Evolutionary conservation across 1,140 invertebrate species (phyloP), one percentile per base, ranked within the genome.

Genomic region (Portunus trituberculatus): DNA sequence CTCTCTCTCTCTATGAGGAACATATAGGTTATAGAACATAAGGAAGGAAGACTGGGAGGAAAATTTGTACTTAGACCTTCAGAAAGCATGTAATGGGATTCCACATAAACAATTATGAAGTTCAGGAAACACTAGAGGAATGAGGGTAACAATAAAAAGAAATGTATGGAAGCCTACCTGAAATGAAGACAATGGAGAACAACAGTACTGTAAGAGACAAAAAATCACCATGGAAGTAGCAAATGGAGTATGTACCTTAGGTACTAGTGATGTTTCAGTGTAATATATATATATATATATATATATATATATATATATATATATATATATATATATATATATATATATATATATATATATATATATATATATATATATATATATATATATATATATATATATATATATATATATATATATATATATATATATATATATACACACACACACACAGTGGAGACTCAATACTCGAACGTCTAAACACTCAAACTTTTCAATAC

Each of bases 301-400:
- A 90, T 90, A 90, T 45, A 90, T 90, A 90, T 90, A 90, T 90
- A 90, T 90, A 90, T 90, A 90, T 90, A 90, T 90, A 90, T 90
- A 90, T 90, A 90, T 90, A 45, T 90, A 45, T 90, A 90, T 90
- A 45, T 90, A 45, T 90, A 90, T 90, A 90, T 45, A 45, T 90
- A 90, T 90, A 90, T 90, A 90, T 90, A 90, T 90, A 90, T 90
- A 90, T 90, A 90, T 90, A 90, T 91, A 91, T n/a, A n/a, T n/a
- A n/a, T n/a, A n/a, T n/a, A n/a, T n/a, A n/a, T n/a, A n/a, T n/a
- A n/a, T n/a, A n/a, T n/a, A n/a, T n/a, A n/a, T n/a, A n/a, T n/a
- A n/a, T n/a, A n/a, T n/a, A n/a, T n/a, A n/a, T n/a, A n/a, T n/a
- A n/a, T n/a, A n/a, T n/a, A n/a, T n/a, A n/a, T n/a, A n/a, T n/a